Percentiles rank a stretch among this genome's conserved stretches.
Evolutionary conservation across 2,888 invertebrate genomes (phyloP).

Genomic region (Clostera curtula): DNA sequence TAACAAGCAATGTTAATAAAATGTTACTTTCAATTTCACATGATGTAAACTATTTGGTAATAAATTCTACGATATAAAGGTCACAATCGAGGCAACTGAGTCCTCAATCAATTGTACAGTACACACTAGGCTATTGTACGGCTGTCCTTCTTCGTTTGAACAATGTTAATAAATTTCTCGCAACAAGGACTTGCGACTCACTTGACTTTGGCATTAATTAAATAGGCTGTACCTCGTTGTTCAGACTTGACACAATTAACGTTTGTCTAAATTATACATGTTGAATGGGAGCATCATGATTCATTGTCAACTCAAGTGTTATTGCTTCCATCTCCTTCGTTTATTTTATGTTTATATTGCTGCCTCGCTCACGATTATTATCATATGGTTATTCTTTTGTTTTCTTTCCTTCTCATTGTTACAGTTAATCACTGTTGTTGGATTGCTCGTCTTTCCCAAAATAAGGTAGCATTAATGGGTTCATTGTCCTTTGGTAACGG

Average conservation of each 20-base stretch:
- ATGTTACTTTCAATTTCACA: not conserved
- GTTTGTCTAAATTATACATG: slow-evolving; percentile 23
- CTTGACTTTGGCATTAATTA: slow-evolving; percentile 5
- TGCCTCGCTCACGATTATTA: slow-evolving; percentile 27
- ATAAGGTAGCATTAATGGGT: not conserved
- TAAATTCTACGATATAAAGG: slow-evolving; percentile 1
- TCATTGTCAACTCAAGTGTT: slow-evolving; percentile 56
- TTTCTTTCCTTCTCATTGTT: slow-evolving; percentile 16
- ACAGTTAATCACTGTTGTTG: slow-evolving; percentile 7
- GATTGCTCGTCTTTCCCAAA: slow-evolving; percentile 3
- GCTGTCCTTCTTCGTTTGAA: slow-evolving; percentile 9
- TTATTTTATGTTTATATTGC: slow-evolving; percentile 27
- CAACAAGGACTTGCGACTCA: slow-evolving; percentile 14
- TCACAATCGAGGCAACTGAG: slow-evolving; percentile 4
- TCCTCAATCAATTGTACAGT: slow-evolving; percentile 6
- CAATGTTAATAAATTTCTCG: slow-evolving; percentile 12
- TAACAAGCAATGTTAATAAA: not conserved
- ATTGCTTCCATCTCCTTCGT: slow-evolving; percentile 25
- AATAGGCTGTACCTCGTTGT: slow-evolving; percentile 4
- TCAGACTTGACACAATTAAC: slow-evolving; percentile 8
- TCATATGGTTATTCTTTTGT: slow-evolving; percentile 28
- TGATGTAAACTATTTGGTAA: not conserved
- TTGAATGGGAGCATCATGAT: slow-evolving; percentile 31
- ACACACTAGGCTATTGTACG: slow-evolving; percentile 1
- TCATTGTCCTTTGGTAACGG: no score